phyloP scores from a whole-genome alignment of 1,140 invertebrate species.

The Drosophila mayri region DNA sequence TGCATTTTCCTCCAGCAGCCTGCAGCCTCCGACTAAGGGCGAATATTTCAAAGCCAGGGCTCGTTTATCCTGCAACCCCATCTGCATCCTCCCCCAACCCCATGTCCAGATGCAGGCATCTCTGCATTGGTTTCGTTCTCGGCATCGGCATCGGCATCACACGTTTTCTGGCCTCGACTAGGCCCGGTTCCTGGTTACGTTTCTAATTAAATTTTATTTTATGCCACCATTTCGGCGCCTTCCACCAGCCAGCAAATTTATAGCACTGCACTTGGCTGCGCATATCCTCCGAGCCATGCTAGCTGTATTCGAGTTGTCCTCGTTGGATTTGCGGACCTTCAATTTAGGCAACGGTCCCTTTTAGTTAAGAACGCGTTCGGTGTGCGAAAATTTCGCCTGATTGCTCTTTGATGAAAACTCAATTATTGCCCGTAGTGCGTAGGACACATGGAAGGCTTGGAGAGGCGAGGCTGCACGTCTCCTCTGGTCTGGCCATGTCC shows the following conservation, averaged over 20 bases:
- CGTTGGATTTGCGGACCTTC: slow-evolving; percentile 19
- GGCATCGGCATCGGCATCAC: slow-evolving; percentile 1
- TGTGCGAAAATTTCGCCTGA: slow-evolving; percentile 82
- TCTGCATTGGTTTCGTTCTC: slow-evolving; percentile 5
- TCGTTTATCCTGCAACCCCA: slow-evolving; percentile 44
- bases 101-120: background rate
- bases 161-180: slow-evolving; percentile 12
- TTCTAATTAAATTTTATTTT: slow-evolving; percentile 84
- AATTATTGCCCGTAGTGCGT: slow-evolving; percentile 68
- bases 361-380: slow-evolving; percentile 82
- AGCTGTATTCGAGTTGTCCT: slow-evolving; percentile 22
- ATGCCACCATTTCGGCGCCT: slow-evolving; percentile 81
- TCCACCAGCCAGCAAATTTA: slow-evolving; percentile 66
- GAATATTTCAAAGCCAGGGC: slow-evolving; percentile 74
- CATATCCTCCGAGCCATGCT: slow-evolving; percentile 38
- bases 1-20: slow-evolving; percentile 60
- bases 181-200: slow-evolving; percentile 66
- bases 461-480: background rate
- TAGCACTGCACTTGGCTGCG: slow-evolving; percentile 67
- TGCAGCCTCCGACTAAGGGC: slow-evolving; percentile 34
- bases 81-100: background rate
- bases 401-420: slow-evolving; percentile 83
- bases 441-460: slow-evolving; percentile 24
- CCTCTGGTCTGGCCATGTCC: slow-evolving; percentile 26
- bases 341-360: slow-evolving; percentile 56